Base-by-base conservation (phyloP, 2,113 vertebrate genomes). In the Odontophorus gujanensis region DNA sequence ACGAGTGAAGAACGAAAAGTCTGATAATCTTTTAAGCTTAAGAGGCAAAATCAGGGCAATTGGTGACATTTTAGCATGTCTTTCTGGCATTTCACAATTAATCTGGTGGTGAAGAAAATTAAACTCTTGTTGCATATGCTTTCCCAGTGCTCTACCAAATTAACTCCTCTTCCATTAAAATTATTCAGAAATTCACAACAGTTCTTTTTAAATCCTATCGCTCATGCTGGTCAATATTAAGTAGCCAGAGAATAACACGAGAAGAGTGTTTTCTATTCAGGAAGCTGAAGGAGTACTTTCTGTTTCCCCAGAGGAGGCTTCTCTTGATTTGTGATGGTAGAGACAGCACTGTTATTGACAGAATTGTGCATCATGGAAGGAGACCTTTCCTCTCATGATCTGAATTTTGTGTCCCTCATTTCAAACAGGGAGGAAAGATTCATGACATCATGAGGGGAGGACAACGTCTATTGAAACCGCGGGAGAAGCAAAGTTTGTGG, bases 161-260 rank as follows among this genome's bases (percentile, higher is more conserved):
- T 19, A 73, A 4, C 75, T 15, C 16, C 6, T 50, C 28, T 40
- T 65, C 34, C 61, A 15, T 69, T 81, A 32, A 69, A 51, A 67
- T 69, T 26, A 59, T 24, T 15, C 7, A 50, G 34, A 75, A 11
- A 14, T n/a, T 18, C 30, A 55, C 53, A 32, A 28, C 26, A 55
- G 6, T 51, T 51, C 50, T 51, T 51, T 51, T 26, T 25, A 51
- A 51, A 51, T 93, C 34, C 19, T 53, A 6, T 40, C n/a, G 80
- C 0, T 0, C 4, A 15, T 47, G 24, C 24, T 81, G 7, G 65
- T 55, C 3, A 42, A 8, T 34, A 3, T 62, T 73, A 26, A 1
- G 0, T 47, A 66, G 19, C 13, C 6, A 59, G 51, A 25, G 19
- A 43, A 24, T 22, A 55, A 28, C 1, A 15, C 18, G 14, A 67